phyloP scores from a whole-genome alignment of 2,888 invertebrate genomes.

The Mythimna loreyi region DNA sequence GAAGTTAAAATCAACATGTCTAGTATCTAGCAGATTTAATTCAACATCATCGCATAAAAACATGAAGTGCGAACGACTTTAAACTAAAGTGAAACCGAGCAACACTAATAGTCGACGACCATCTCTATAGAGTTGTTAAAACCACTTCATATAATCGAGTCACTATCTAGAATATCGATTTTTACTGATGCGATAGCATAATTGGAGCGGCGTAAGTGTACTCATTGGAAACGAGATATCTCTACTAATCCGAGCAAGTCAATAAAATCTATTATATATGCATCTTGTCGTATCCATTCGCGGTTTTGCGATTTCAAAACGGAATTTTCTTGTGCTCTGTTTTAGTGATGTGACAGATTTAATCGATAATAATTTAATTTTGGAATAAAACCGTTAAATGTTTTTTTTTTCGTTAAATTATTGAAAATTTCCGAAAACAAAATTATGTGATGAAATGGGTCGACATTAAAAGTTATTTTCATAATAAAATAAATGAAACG shows the following conservation, averaged over 20 bases:
- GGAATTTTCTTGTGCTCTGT: conserved; percentile 54
- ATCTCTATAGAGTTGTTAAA: conserved; percentile 63
- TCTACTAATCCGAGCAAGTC: conserved; percentile 65
- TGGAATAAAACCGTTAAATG: neutral
- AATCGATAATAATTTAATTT: conserved; percentile 12
- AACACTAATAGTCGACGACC: conserved; percentile 39
- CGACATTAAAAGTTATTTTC: neutral
- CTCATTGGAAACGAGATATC: conserved; percentile 72
- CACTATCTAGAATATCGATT: conserved; percentile 69
- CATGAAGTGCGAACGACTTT: conserved; percentile 46
- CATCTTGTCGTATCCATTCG: conserved; percentile 60
- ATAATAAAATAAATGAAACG: neutral
- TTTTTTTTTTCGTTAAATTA: too few relatives aligned
- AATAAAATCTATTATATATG: conserved; percentile 73
- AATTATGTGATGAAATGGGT: neutral
- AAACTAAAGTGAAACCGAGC: conserved; percentile 42
- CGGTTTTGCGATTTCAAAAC: conserved; percentile 62
- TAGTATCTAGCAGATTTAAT: neutral
- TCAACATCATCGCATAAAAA: conserved; percentile 25
- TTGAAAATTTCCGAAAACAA: neutral
- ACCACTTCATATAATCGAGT: conserved; percentile 68
- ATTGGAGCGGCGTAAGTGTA: conserved; percentile 75
- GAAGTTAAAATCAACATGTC: neutral
- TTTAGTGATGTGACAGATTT: conserved; percentile 43
- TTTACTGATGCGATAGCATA: conserved; percentile 72